Evolutionary conservation across 2,888 invertebrate species (phyloP), one percentile per base, ranked within the genome.

Genomic region (Brenthis hecate): DNA sequence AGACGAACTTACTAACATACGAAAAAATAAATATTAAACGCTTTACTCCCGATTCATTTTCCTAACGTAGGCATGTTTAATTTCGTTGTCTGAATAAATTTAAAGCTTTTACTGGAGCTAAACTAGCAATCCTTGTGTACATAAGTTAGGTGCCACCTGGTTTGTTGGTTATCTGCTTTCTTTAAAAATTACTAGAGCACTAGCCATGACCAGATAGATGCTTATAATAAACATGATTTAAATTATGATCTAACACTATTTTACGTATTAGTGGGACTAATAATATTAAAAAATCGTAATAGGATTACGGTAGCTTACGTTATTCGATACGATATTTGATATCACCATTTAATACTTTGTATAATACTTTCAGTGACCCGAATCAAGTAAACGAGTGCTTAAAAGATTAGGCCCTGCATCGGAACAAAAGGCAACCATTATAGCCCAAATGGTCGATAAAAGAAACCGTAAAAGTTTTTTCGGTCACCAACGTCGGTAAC

Each of bases 371-470:
- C 68, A 68, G 55, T 71, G 66, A 68, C 68, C 71, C 65, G 71
- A 66, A 55, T 71, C 68, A 68, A 71, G 71, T 71, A 66, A 71
- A 66, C 62, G 66, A 66, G 61, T 66, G 32, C 66, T 66, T 66
- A 66, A 66, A 54, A 55, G 66, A 66, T 66, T 66, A 66, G 60
- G 60, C 66, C 66, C 55, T 62, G 61, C 60, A 66, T 66, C 55
- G 60, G 60, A 66, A 66, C 66, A 66, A 66, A 66, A 66, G 66
- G 60, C 66, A 55, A 66, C 60, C 80, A 84, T 86, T 82, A 85
- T 77, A 62, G 75, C 75, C 78, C 76, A 82, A 86, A 89, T 85
- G 85, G 85, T 75, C 88, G 77, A 88, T 90, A 89, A 89, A 88
- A 86, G 83, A 77, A 78, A 77, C 79, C 86, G 82, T 87, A 87